Evolutionary conservation across 2,797 vertebrate species (phyloP), one percentile per base, ranked within the genome.

Genomic region (Coilia nasus): DNA sequence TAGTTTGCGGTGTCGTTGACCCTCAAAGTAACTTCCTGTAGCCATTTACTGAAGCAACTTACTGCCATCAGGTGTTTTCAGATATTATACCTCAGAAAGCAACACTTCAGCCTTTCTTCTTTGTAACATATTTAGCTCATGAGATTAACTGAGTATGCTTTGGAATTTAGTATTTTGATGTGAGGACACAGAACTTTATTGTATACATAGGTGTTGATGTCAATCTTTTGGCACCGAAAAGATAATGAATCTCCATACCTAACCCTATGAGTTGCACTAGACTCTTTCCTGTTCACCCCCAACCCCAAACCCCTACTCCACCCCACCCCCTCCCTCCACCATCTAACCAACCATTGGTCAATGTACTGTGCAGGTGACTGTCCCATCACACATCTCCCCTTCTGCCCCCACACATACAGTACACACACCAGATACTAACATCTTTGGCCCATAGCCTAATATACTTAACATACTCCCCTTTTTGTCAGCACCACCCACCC

Each of bases 371-470:
- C 62, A 12, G 28, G 11, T 15, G 15, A 31, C 28, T 17, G 28
- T 31, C 67, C 28, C 15, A 14, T 71, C 67, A 75, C 15, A 6
- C 35, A 12, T 75, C 28, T 23, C 17, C 17, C 28, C 9, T 28
- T 15, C 12, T 35, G 14, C 17, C 67, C 67, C 14, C 3, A 14
- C 62, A 71, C 64, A 60, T 25, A 64, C 56, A 41, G 35, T 41
- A 60, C 5, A 23, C 60, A 62, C 60, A 62, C n/a, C 21, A 62
- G 60, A 71, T 71, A 71, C 64, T 71, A 75, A 75, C 67, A 41
- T 75, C 28, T 35, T 35, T 35, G 28, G 2, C 67, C 12, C 17
- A 17, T 75, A 35, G 31, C 28, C 67, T 41, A 31, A 35, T 15
- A 15, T 17, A 23, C 14, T 28, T 14, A 25, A 28, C 62, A 28